phyloP scores from a whole-genome alignment of 2,888 invertebrate genomes.

The Erebia ligea region DNA sequence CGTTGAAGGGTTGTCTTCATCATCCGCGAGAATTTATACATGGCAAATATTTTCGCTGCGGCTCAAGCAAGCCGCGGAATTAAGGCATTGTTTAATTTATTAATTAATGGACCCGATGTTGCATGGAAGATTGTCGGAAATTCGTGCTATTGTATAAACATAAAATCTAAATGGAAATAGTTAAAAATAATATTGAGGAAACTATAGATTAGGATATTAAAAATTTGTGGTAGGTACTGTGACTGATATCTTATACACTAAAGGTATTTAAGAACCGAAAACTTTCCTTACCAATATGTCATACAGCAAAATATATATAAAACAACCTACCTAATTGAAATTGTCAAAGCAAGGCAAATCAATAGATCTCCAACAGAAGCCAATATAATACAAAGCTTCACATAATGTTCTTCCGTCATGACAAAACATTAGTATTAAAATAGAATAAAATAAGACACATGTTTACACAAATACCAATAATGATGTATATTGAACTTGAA shows the following conservation, averaged over 20 bases:
- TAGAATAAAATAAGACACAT: neutral
- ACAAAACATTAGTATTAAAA: no score
- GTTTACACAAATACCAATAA: neutral
- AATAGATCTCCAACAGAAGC: no score
- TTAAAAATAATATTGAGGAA: neutral
- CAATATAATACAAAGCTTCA: no score
- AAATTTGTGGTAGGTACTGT: no score
- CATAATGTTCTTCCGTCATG: no score
- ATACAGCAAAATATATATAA: no score
- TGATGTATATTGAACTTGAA: neutral
- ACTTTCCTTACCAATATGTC: no score
- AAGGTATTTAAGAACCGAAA: no score
- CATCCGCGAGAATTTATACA: constrained; percentile 80
- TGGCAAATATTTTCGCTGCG: constrained; percentile 80
- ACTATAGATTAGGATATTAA: neutral
- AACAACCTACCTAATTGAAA: no score
- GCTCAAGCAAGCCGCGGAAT: constrained; percentile 68
- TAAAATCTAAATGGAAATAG: neutral
- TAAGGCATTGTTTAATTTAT: constrained; percentile 81
- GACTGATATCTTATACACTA: no score
- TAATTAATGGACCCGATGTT: constrained; percentile 78
- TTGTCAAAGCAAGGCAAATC: no score
- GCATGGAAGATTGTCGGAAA: constrained; percentile 59
- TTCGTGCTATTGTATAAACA: constrained; percentile 28
- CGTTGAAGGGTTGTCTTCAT: constrained; percentile 82